Evolutionary conservation across 2,888 invertebrate genomes (phyloP), one percentile per base, ranked within the genome.

Genomic region (Drosophila multiciliata): DNA sequence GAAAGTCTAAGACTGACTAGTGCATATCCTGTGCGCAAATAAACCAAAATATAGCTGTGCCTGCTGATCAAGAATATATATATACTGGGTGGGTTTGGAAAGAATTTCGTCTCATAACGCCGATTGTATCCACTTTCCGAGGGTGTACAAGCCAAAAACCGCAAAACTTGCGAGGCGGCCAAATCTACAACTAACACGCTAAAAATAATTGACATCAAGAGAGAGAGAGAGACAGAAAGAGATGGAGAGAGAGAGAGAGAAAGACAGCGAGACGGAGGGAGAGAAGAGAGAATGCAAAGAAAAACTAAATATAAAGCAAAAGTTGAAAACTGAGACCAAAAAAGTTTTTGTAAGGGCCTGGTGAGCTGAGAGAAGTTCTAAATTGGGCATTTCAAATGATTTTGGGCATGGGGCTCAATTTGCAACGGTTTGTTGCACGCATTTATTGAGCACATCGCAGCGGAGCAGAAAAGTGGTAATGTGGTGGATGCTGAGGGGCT

Each of bases 371-470:
- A 35, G 52, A n/a, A 36, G 45, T 9, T 38, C 0, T 17, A 36
- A 32, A 15, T 17, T 26, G 36, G 26, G 52, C 17, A 74, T 53
- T 61, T 2, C 17, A 40, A 54, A 57, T 54, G 45, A 66, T 57
- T 65, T 60, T 62, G 49, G 67, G 40, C 35, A 48, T 76, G 80
- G 20, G 67, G 63, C 68, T 63, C 73, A 87, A 89, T 85, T 85
- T 90, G 90, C 84, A 90, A 84, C 90, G 90, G 87, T 87, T 67
- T 70, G 87, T 89, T 90, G 90, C 87, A 86, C 84, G 84, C 90
- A 71, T 70, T 79, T 75, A 75, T 72, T 71, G 75, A 59, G 54
- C 45, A 29, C 42, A 54, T 50, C 15, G 23, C 23, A 32, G 15
- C 9, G 57, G 57, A 32, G 45, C 32, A 17, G 20, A 20, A 20